Conservation (phyloP, 2,888 invertebrate genomes). For the Acronicta leporina region DNA sequence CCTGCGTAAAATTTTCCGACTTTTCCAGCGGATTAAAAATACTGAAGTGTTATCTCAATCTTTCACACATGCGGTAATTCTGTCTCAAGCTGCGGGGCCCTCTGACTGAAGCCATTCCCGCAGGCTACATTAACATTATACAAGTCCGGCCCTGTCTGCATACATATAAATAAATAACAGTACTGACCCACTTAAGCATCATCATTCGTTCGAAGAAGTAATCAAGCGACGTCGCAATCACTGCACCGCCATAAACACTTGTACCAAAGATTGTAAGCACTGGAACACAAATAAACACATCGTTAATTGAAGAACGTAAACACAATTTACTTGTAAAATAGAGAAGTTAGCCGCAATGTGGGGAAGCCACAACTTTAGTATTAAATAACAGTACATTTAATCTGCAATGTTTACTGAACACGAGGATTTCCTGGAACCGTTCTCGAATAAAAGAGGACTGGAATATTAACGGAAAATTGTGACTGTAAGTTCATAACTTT, state of each 20-base stretch:
- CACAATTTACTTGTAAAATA: neutral
- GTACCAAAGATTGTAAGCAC: slow-evolving; percentile 93
- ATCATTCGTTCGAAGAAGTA: slow-evolving; percentile 93
- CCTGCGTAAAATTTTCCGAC: too few species aligned
- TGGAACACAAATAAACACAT: slow-evolving; percentile 61
- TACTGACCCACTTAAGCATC: slow-evolving; percentile 91
- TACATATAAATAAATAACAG: slow-evolving; percentile 7
- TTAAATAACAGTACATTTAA: neutral
- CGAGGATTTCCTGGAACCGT: neutral
- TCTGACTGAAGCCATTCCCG: too few species aligned
- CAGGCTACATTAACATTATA: neutral
- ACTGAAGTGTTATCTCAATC: too few species aligned
- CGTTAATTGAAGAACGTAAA: neutral
- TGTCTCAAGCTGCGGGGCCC: too few species aligned
- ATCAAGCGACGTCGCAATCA: slow-evolving; percentile 92
- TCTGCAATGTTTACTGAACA: neutral
- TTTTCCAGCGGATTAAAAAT: too few species aligned
- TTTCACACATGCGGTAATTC: too few species aligned
- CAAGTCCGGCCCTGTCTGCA: neutral
- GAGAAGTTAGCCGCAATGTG: too few species aligned
- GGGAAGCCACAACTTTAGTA: neutral
- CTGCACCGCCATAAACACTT: slow-evolving; percentile 93
- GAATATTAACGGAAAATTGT: neutral
- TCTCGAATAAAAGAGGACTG: neutral
- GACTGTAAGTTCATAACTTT: too few species aligned